Base-by-base conservation (phyloP, 2,797 vertebrate species). In the Poeciliopsis turneri region DNA sequence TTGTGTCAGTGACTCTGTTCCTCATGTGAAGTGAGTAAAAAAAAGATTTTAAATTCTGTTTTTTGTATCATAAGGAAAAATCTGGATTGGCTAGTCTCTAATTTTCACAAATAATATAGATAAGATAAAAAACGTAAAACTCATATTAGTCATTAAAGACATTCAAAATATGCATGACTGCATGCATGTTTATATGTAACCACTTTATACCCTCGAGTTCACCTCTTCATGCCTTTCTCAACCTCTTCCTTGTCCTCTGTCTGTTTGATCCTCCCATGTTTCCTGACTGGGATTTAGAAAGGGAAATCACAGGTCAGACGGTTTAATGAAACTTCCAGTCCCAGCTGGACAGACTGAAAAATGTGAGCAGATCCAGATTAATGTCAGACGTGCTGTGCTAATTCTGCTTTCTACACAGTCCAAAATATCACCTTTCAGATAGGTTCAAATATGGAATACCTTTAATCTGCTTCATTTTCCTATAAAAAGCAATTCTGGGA, bases 271-370 rank as follows among this genome's bases (percentile, higher is more conserved):
- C 25, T 46, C 47, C 53, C 45, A 25, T 51, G 18, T 76, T 88
- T 87, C 84, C 88, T 80, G 85, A 78, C 78, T 69, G 80, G 53
- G 76, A 46, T 77, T 80, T 78, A 80, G 46, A 84, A 41, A 75
- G 30, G 28, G 61, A 51, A 74, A 87, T 91, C 84, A 85, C 78
- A 77, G 85, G 78, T 86, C 84, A 47, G 46, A 64, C 78, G 41
- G 78, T 81, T 85, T 64, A 78, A 87, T 87, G 75, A 30, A 84
- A 70, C 70, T 86, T 88, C 81, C 83, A 64, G 43, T 85, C 86
- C 76, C 84, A 87, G 88, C 86, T 82, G 83, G 8, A 68, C 25
- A 20, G 57, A 74, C 41, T n/a, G 39, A 76, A 8, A 53, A 81
- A 89, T 77, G 64, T 79, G 77, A 39, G 33, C 9, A 2, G 2